phyloP scores from a whole-genome alignment of 2,797 vertebrate genomes.

The Malurus leucopterus region DNA sequence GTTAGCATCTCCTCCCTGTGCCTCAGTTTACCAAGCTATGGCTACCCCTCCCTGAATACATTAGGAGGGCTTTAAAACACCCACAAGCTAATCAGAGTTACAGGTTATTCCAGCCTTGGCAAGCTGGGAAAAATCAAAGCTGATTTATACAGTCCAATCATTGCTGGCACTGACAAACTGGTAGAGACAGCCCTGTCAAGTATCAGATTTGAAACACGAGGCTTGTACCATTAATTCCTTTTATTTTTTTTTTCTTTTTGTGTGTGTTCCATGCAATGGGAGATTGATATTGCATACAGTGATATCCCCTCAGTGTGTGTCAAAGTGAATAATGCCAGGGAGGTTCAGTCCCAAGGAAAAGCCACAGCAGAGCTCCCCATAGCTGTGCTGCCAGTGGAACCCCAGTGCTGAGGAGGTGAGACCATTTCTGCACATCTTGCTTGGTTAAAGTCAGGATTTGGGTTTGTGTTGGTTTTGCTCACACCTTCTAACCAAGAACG shows the following conservation, averaged over 20 bases:
- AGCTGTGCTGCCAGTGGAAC: not conserved
- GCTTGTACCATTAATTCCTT: not conserved
- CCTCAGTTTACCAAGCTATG: conserved; percentile 24
- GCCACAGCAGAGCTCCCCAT: not conserved
- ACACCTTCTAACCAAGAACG: not conserved
- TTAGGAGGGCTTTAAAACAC: not conserved
- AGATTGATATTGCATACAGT: not conserved
- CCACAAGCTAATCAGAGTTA: not conserved
- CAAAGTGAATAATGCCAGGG: not conserved
- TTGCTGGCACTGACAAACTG: not conserved
- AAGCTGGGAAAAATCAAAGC: conserved; percentile 25
- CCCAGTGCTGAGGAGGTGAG: not conserved
- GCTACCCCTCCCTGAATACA: not conserved
- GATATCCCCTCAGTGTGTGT: not conserved
- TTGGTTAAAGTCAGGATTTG: not conserved
- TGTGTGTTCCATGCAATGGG: not conserved
- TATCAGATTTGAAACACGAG: not conserved
- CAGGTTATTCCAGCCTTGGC: conserved; percentile 26
- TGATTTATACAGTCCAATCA: not conserved
- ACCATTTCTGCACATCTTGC: not conserved
- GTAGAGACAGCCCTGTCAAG: not conserved
- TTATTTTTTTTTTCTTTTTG: not conserved
- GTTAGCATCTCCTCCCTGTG: not conserved
- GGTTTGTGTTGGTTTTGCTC: not conserved
- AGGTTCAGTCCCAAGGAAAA: not conserved